A percentile compares a stretch with the other conserved stretches of the same genome.
phyloP scores from a whole-genome alignment of 1,140 invertebrate species.

The Calliopsis andreniformis region DNA sequence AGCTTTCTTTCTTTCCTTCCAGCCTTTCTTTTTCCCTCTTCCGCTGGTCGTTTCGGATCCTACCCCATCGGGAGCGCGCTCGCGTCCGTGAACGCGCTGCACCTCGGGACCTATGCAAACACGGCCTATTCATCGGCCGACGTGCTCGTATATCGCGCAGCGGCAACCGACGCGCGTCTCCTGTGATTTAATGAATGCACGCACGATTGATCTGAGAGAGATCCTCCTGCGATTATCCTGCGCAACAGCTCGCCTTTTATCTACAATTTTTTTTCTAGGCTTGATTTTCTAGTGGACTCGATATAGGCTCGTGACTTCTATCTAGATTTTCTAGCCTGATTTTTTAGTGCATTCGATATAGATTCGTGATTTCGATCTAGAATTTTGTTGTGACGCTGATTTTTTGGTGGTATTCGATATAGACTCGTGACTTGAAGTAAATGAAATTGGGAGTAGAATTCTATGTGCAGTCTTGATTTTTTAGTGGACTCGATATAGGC shows the following conservation, averaged over 20 bases:
- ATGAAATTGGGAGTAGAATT: no score
- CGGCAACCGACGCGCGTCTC: conserved; percentile 51
- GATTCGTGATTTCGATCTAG: no score
- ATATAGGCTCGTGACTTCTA: no score
- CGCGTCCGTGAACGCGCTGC: conserved; percentile 43
- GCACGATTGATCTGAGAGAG: conserved; percentile 3
- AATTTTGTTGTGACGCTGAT: no score
- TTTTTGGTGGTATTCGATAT: no score
- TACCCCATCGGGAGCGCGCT: conserved; percentile 27
- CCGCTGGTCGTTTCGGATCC: conserved; percentile 31
- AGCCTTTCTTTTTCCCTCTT: conserved; percentile 10
- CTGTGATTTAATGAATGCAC: conserved; percentile 65
- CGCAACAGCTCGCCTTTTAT: not conserved
- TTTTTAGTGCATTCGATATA: no score
- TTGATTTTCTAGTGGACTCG: no score
- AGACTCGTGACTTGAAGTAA: no score
- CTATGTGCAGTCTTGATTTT: no score
- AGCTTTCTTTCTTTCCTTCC: conserved; percentile 44
- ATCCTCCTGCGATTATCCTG: not conserved
- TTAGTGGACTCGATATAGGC: no score
- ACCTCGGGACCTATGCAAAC: conserved; percentile 75
- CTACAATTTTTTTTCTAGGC: not conserved
- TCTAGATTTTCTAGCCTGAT: no score
- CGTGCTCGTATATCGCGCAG: conserved; percentile 57
- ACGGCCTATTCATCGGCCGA: conserved; percentile 72